Evolutionary conservation across 2,888 invertebrate genomes (phyloP).

Genomic region (Microplitis deprimator): DNA sequence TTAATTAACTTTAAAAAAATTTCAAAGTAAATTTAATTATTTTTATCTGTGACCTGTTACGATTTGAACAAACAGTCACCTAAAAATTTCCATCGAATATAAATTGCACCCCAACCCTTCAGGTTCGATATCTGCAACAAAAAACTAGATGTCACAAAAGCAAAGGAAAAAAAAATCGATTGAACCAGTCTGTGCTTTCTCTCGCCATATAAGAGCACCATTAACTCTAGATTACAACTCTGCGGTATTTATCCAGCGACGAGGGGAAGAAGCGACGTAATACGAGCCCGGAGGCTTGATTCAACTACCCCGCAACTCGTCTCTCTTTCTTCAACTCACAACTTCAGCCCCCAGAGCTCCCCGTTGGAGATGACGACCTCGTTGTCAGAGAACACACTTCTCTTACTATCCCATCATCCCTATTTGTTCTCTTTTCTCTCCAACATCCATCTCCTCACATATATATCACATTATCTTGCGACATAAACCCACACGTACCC

Average conservation of each 20-base stretch:
- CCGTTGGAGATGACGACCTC: constrained; percentile 26
- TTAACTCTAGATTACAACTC: constrained; percentile 67
- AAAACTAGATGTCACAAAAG: constrained; percentile 1
- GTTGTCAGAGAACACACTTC: constrained; percentile 32
- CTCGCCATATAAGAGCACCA: constrained; percentile 57
- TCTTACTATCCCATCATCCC: constrained; percentile 47
- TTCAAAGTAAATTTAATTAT: neutral
- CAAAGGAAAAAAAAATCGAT: neutral
- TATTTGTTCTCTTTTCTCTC: constrained; percentile 41
- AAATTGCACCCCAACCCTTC: neutral
- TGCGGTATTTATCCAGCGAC: constrained; percentile 62
- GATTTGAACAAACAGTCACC: too few species aligned
- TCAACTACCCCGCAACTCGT: constrained; percentile 21
- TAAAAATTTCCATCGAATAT: neutral
- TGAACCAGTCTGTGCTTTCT: constrained; percentile 25
- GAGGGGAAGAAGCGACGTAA: constrained; percentile 61
- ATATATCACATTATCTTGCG: constrained; percentile 57
- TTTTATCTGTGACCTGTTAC: too few species aligned
- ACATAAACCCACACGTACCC: constrained; percentile 56
- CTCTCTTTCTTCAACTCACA: neutral
- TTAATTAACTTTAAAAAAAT: too few species aligned
- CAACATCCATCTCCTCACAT: neutral
- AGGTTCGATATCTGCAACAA: neutral
- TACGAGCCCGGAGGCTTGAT: constrained; percentile 49
- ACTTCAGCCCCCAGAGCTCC: neutral